A percentile compares a stretch with the other conserved stretches of the same genome.
phyloP scores from a whole-genome alignment of 2,888 invertebrate species.

The Gastracanthus pulcherrimus region DNA sequence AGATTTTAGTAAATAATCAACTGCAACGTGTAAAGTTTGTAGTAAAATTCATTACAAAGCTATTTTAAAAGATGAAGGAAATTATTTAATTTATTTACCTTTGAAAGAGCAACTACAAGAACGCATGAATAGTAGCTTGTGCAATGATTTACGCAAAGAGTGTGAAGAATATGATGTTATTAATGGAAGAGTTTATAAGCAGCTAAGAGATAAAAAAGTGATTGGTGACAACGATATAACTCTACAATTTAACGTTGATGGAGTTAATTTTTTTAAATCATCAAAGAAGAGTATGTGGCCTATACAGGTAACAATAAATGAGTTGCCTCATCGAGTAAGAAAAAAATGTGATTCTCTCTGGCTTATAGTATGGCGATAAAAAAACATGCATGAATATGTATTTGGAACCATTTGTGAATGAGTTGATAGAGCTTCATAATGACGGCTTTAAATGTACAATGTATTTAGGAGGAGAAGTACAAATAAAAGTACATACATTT shows the following conservation, averaged over 20 bases:
- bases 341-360: slow-evolving; percentile 50
- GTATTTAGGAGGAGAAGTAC: neutral
- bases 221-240: slow-evolving; percentile 50
- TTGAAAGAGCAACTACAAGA: neutral
- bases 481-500: neutral
- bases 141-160: neutral
- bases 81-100: neutral
- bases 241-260: neutral
- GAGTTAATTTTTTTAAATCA: neutral
- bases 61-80: neutral
- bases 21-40: no score
- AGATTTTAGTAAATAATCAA: neutral
- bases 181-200: slow-evolving; percentile 2
- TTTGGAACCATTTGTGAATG: slow-evolving; percentile 37
- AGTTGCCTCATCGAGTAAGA: no score
- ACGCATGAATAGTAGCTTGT: neutral
- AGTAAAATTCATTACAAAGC: no score
- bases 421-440: slow-evolving; percentile 27
- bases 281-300: no score
- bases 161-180: slow-evolving; percentile 6
- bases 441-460: slow-evolving; percentile 26
- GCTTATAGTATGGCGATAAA: slow-evolving; percentile 41
- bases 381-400: slow-evolving; percentile 28
- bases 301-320: slow-evolving; percentile 57
- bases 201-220: neutral